phyloP scores from a whole-genome alignment of 2,797 vertebrate genomes.

The Schizopygopsis malacanthus region DNA sequence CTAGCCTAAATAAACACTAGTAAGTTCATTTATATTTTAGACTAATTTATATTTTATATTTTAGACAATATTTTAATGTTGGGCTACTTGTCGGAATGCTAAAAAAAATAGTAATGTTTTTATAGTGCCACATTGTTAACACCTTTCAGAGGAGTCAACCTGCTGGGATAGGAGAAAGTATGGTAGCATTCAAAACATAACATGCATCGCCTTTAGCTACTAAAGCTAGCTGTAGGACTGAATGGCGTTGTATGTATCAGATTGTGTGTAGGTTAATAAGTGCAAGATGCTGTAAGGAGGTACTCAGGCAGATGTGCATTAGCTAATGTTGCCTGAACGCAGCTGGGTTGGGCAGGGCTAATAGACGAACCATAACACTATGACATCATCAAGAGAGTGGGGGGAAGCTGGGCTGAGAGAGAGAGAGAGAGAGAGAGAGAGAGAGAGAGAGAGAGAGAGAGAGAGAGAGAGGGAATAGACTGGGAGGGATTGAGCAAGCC shows the following conservation, averaged over 20 bases:
- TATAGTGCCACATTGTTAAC: not conserved
- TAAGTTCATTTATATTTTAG: not conserved
- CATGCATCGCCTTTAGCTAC: not conserved
- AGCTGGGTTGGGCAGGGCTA: conserved; percentile 81
- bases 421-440: conserved; percentile 56
- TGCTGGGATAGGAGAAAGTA: not conserved
- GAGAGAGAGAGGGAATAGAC: conserved; percentile 62
- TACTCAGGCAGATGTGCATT: conserved; percentile 75
- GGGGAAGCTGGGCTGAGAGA: conserved; percentile 58
- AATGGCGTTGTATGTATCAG: not conserved
- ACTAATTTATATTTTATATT: not conserved
- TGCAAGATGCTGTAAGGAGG: conserved; percentile 50
- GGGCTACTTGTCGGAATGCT: not conserved
- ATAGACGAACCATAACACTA: conserved; percentile 77
- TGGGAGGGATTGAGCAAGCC: conserved; percentile 62
- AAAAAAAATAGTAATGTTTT: not conserved
- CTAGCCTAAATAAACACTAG: not conserved
- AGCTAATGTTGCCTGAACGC: conserved; percentile 77
- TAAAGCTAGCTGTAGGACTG: not conserved
- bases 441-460: conserved; percentile 64
- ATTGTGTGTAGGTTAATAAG: conserved; percentile 39
- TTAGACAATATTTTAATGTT: not conserved
- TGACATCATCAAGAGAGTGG: conserved; percentile 85
- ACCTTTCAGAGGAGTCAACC: not conserved
- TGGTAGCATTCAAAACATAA: not conserved